Evolutionary conservation across 1,140 invertebrate genomes (phyloP), one percentile per base, ranked within the genome.

Genomic region (Philopotamus ludificatus): DNA sequence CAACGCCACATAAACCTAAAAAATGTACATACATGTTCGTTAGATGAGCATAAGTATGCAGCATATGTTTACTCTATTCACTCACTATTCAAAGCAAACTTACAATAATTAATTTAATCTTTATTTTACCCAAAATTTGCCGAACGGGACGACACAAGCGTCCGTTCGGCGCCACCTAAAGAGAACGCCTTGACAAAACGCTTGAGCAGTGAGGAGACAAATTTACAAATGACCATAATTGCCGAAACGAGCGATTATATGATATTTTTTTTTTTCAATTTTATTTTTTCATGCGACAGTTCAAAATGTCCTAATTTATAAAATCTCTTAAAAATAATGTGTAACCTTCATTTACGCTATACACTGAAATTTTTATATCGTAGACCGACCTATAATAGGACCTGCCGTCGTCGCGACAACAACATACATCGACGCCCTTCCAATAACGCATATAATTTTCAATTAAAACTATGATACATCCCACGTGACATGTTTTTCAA

Each of bases 1-100:
- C 64, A 70, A 65, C 69, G 63, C 63, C 62, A 65, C 57, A 41
- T 65, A 61, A 69, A 65, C 57, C 58, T 65, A 65, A 59, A 68
- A n/a, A n/a, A 61, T 62, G 62, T 61, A 66, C 51, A 63, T 55
- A 63, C 47, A 64, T 49, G 61, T 58, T 49, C 44, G 49, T 63
- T 53, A 64, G 50, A 68, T 68, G 67, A 68, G 67, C 67, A 55
- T 63, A 53, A 65, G 65, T 61, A 67, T 66, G 57, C 44, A 60
- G 57, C 41, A 47, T 47, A 60, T n/a, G n/a, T 60, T 60, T 47
- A 60, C 21, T 60, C 57, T 60, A 60, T 60, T 47, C 41, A 60
- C 57, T 60, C 57, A 60, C 57, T 60, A 60, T 60, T 60, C 25
- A 60, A 60, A 60, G 57, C 57, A 60, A 60, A 60, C 44, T 60